A percentile compares a stretch with the other conserved stretches of the same genome.
These are phyloP conservation scores for Tubulanus polymorphus DNA, from an alignment of 2,888 invertebrate species.

Conservation along the genomic window DNA sequence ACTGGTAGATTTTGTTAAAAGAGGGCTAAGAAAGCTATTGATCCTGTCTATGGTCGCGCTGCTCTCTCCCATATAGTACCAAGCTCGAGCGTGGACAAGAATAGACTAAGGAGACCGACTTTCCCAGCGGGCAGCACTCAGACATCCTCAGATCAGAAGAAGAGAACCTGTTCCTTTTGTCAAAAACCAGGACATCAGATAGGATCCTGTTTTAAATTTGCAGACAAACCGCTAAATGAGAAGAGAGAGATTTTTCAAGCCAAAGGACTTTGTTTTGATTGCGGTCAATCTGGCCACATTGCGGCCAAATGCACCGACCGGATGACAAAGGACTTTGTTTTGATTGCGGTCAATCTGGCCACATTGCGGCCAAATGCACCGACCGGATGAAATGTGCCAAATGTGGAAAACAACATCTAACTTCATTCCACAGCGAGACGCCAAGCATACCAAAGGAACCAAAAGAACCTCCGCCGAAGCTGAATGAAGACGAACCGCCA, in stretches of 20 bases:
- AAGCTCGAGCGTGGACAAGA: too few species aligned
- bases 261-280: not conserved
- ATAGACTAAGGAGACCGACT: not conserved
- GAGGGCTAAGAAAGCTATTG: slow-evolving; percentile 5
- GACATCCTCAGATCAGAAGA: not conserved
- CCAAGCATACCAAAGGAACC: too few species aligned
- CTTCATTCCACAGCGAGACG: too few species aligned
- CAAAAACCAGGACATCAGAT: not conserved
- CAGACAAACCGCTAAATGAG: not conserved
- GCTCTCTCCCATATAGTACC: too few species aligned
- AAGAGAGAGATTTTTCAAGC: not conserved
- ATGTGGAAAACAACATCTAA: not conserved
- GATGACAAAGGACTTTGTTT: not conserved
- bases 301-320: not conserved
- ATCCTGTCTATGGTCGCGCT: slow-evolving; percentile 6
- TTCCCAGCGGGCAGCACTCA: not conserved
- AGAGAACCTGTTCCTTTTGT: not conserved
- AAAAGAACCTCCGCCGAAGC: too few species aligned
- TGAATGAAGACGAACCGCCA: too few species aligned
- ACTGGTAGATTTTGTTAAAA: slow-evolving; percentile 2
- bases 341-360: not conserved
- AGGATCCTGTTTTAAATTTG: not conserved
- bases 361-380: not conserved
- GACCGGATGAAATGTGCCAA: not conserved
- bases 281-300: not conserved